These are phyloP conservation scores for Telmatherina bonti DNA, from an alignment of 2,797 vertebrate genomes.

Conservation along the genomic window DNA sequence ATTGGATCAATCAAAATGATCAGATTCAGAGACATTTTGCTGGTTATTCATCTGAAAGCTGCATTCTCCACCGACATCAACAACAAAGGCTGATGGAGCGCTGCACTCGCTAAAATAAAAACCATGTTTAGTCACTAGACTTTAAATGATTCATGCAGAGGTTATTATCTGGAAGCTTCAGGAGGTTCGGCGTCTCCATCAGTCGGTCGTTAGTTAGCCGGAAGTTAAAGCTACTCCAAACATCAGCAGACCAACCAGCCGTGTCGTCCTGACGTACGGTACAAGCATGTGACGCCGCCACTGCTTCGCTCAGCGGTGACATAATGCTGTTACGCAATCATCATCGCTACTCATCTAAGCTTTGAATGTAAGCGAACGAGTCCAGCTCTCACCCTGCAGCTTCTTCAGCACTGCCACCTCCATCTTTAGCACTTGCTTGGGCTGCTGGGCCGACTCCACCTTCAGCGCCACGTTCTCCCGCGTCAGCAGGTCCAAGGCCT, in stretches of 20 bases:
- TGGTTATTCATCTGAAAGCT: not conserved
- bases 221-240: conserved; percentile 6
- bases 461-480: conserved; percentile 95
- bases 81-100: not conserved
- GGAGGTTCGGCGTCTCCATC: no score
- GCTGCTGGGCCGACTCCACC: conserved; percentile 98
- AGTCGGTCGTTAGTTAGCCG: no score
- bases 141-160: conserved; percentile 8
- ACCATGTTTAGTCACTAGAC: not conserved
- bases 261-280: not conserved
- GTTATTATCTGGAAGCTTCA: not conserved
- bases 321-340: conserved; percentile 19
- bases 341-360: not conserved
- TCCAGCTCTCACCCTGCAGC: conserved; percentile 88
- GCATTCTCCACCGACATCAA: no score
- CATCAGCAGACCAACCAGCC: conserved; percentile 7
- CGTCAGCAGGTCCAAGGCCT: conserved; percentile 94
- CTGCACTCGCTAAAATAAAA: not conserved
- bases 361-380: not conserved
- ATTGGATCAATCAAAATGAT: not conserved
- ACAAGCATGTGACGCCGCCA: conserved; percentile 4
- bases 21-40: not conserved
- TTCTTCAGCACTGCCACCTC: conserved; percentile 99
- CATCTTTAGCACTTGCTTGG: conserved; percentile 99
- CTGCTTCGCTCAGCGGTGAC: conserved; percentile 3